Base-by-base conservation (phyloP, 2,888 invertebrate species). In the Flexamia atlantica region DNA sequence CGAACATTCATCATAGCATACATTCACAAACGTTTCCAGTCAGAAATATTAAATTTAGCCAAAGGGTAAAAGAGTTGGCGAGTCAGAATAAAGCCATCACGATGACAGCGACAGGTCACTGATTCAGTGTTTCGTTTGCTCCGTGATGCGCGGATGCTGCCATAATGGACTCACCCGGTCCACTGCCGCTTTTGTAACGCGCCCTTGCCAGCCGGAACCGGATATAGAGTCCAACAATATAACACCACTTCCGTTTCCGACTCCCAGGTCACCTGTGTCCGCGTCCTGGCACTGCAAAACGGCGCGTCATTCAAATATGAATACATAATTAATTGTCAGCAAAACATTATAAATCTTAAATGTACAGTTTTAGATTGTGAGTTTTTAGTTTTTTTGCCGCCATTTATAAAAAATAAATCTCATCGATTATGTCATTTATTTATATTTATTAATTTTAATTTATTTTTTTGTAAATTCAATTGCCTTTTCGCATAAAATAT, bases 191-290 rank as follows among this genome's bases (percentile, higher is more conserved):
- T 76, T 76, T 76, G 74, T 76, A 28, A 46, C 74, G 40, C 40
- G 74, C 74, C 74, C 74, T 76, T 76, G 74, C 74, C 12, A 46
- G n/a, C 74, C 74, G 74, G 74, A 76, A 76, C 74, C 46, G 74
- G 74, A 76, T 46, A 76, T 76, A 76, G 74, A 76, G 74, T 76
- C 28, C 74, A 46, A 76, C 74, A 76, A 76, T 76, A 76, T 76
- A 76, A 46, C 74, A 76, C 74, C 74, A 46, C 74, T 76, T 76
- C 74, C 74, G 46, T 76, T 76, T 76, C 74, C 74, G 46, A 46
- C 74, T 76, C n/a, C 28, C 28, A 14, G 50, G n/a, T 76, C 46
- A 76, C 74, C 74, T 76, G 74, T 46, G 74, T 64, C 20, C 64
- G 64, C 64, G 28, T 64, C 25, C 57, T 9, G 23, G 23, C 64